These are phyloP conservation scores for Brachionus paranguensis DNA, from an alignment of 1,140 invertebrate genomes.

Conservation along the genomic window DNA sequence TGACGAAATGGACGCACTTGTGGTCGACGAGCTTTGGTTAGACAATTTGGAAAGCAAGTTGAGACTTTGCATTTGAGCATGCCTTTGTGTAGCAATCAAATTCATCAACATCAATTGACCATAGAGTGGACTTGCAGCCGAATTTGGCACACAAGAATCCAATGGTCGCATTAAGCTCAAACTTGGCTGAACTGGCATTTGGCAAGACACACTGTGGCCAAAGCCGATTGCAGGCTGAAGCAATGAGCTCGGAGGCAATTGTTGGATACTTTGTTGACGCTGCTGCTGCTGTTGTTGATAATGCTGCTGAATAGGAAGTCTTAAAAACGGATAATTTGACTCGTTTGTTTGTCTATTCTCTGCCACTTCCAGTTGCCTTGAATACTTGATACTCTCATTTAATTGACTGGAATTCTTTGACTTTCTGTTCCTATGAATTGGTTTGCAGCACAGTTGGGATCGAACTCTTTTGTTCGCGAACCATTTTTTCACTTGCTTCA, in stretches of 20 bases:
- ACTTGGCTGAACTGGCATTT: not conserved
- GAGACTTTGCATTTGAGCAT: not conserved
- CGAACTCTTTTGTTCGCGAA: slow-evolving; percentile 40
- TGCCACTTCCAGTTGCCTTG: not conserved
- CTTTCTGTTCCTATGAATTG: slow-evolving; percentile 32
- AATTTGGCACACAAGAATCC: not conserved
- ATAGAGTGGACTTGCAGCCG: not conserved
- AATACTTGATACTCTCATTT: not conserved
- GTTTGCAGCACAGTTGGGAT: slow-evolving; percentile 35
- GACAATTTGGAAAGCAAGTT: not conserved
- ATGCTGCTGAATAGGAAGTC: not conserved
- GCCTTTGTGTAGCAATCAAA: not conserved
- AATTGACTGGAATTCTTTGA: not conserved
- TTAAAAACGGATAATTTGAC: not conserved
- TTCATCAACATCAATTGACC: not conserved
- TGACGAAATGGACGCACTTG: slow-evolving; percentile 17
- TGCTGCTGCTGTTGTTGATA: not conserved
- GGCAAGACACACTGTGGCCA: not conserved
- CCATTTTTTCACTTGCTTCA: slow-evolving; percentile 41
- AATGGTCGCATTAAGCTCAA: not conserved
- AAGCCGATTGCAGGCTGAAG: not conserved
- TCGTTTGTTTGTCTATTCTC: not conserved
- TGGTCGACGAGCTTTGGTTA: slow-evolving; percentile 10
- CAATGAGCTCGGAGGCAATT: not conserved
- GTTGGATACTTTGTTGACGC: not conserved